Conservation (phyloP, 2,888 invertebrate species). For the Drosophila merina region DNA sequence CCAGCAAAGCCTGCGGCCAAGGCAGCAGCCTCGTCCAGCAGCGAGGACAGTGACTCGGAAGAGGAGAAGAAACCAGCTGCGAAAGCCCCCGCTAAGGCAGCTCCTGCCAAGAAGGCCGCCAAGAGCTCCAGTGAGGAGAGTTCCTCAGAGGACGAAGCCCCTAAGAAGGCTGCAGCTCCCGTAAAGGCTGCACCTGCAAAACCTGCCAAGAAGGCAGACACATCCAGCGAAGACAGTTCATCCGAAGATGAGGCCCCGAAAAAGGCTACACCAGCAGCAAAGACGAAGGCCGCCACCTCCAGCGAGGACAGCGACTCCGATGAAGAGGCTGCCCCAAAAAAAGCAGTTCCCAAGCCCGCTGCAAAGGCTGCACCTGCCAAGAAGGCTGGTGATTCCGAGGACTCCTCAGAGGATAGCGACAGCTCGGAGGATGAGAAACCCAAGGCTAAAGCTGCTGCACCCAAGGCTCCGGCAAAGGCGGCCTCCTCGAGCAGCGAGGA, state of each 20-base stretch:
- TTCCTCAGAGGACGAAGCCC: slow-evolving; percentile 45
- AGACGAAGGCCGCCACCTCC: slow-evolving; percentile 64
- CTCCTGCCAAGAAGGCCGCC: slow-evolving; percentile 48
- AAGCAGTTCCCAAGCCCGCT: slow-evolving; percentile 42
- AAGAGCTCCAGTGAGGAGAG: slow-evolving; percentile 43
- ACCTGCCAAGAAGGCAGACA: slow-evolving; percentile 48
- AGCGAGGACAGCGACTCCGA: slow-evolving; percentile 80
- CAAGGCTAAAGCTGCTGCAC: slow-evolving; percentile 42
- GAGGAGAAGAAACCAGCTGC: slow-evolving; percentile 57
- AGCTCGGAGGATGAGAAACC: slow-evolving; percentile 60
- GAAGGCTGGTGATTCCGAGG: slow-evolving; percentile 56
- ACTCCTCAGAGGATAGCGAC: slow-evolving; percentile 78
- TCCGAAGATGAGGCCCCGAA: slow-evolving; percentile 81
- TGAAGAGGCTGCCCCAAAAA: slow-evolving; percentile 55
- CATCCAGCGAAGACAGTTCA: slow-evolving; percentile 80
- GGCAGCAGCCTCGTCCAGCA: slow-evolving; percentile 67
- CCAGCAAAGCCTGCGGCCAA: slow-evolving; percentile 27
- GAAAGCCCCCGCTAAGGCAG: slow-evolving; percentile 30
- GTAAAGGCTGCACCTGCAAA: slow-evolving; percentile 47
- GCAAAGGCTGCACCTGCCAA: slow-evolving; percentile 30
- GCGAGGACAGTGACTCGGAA: slow-evolving; percentile 84
- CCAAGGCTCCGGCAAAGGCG: slow-evolving; percentile 43
- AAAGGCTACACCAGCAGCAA: slow-evolving; percentile 31
- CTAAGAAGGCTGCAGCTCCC: slow-evolving; percentile 7
- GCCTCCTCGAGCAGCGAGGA: slow-evolving; percentile 66